Evolutionary conservation across 1,140 invertebrate species (phyloP).

Genomic region (Lerema accius): DNA sequence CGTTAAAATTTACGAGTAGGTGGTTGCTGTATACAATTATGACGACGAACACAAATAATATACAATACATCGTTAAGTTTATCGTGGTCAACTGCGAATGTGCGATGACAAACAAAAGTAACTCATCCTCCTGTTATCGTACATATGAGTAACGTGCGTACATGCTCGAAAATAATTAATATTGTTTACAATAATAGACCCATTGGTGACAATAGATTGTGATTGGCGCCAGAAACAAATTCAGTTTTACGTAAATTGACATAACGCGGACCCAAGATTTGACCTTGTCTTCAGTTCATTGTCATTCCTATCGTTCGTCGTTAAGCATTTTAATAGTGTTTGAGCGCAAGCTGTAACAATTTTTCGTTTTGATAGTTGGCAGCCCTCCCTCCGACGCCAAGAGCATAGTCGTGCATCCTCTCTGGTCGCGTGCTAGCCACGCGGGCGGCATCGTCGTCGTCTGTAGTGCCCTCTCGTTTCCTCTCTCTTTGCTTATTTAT

Average conservation of each 20-base stretch:
- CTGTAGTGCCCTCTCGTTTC: constrained; percentile 60
- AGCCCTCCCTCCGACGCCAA: constrained; percentile 4
- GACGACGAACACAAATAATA: no score
- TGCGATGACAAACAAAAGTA: no score
- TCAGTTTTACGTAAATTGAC: neutral
- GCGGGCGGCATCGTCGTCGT: constrained; percentile 43
- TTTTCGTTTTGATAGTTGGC: constrained; percentile 12
- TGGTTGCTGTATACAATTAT: no score
- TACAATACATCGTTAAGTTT: no score
- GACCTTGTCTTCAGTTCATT: constrained; percentile 13
- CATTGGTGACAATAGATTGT: neutral
- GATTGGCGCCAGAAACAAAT: neutral
- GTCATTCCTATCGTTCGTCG: neutral
- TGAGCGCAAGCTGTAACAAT: constrained; percentile 4
- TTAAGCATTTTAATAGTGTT: constrained; percentile 6
- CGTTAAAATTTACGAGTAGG: no score
- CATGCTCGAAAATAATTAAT: neutral
- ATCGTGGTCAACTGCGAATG: no score
- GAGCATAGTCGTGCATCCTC: constrained; percentile 18
- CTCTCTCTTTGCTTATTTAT: constrained; percentile 63
- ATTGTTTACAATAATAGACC: neutral
- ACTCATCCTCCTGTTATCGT: neutral
- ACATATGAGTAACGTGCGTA: neutral
- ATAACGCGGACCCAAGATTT: neutral
- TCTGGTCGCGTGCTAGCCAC: constrained; percentile 48